A percentile compares a stretch with the other conserved stretches of the same genome.
These are phyloP conservation scores for Lethrus apterus DNA, from an alignment of 1,140 invertebrate species.

Conservation along the genomic window DNA sequence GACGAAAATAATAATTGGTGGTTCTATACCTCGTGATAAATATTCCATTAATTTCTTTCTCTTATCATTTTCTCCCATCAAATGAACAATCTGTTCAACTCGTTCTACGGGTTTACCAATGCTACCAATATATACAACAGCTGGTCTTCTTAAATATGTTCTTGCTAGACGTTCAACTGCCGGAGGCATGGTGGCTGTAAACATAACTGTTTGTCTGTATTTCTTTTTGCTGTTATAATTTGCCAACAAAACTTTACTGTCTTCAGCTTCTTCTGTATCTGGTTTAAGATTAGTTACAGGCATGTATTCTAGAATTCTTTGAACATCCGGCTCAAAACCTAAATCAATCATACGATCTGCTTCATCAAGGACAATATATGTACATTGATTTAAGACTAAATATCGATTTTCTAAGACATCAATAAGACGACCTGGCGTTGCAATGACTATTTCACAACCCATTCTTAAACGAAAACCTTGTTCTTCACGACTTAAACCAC, in stretches of 20 bases:
- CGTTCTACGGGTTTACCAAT: conserved; percentile 96
- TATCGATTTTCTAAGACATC: conserved; percentile 99
- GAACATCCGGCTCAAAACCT: conserved; percentile 98
- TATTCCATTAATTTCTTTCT: conserved; percentile 84
- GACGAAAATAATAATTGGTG: conserved; percentile 98
- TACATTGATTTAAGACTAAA: conserved; percentile 92
- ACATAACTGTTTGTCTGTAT: conserved; percentile 99
- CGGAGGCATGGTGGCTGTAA: conserved; percentile 99
- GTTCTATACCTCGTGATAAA: conserved; percentile 78
- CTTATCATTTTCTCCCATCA: conserved; percentile 92
- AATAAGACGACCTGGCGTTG: conserved; percentile 97
- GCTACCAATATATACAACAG: conserved; percentile 98
- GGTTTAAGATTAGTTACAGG: conserved; percentile 98
- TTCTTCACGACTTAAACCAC: conserved; percentile 94
- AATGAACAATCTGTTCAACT: conserved; percentile 95
- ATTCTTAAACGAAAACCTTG: conserved; percentile 94
- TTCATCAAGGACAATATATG: conserved; percentile 88
- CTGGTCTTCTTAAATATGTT: conserved; percentile 90
- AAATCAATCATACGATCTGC: conserved; percentile 99
- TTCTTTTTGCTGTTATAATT: conserved; percentile 98
- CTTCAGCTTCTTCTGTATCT: conserved; percentile 96
- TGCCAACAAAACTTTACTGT: conserved; percentile 67
- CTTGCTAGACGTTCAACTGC: conserved; percentile 93
- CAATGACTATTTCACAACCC: conserved; percentile 99
- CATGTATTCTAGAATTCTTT: conserved; percentile 97